Percentiles rank a stretch among this genome's conserved stretches.
Conservation (phyloP, 2,113 vertebrate genomes). For the Sylvilagus bachmani region DNA sequence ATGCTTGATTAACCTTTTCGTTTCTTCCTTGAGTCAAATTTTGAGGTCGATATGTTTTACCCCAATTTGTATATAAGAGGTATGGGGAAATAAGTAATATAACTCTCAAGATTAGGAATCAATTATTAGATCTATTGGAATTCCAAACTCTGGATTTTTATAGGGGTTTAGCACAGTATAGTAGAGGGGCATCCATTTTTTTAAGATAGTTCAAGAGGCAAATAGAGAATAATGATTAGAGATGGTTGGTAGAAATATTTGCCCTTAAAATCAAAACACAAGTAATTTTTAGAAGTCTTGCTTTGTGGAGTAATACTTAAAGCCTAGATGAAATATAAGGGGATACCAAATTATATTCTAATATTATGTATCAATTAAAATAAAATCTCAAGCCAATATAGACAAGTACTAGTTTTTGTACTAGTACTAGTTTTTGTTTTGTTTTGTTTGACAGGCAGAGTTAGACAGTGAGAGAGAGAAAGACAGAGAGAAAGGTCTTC, state of each 20-base stretch:
- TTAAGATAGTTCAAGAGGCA: not conserved
- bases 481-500: no score
- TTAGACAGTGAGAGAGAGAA: no score
- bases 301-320: not conserved
- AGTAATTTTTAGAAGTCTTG: not conserved
- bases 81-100: not conserved
- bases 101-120: not conserved
- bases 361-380: no score
- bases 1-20: not conserved
- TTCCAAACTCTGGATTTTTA: not conserved
- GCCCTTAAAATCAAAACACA: not conserved
- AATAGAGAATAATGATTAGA: slow-evolving; percentile 39
- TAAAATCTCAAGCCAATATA: no score
- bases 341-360: not conserved
- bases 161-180: not conserved
- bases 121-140: not conserved
- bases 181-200: slow-evolving; percentile 1
- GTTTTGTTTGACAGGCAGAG: no score
- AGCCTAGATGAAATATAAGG: not conserved
- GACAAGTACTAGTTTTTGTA: no score
- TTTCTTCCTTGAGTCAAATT: not conserved
- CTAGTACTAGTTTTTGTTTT: no score
- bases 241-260: slow-evolving; percentile 26
- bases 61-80: not conserved
- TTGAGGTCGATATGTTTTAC: not conserved